These are phyloP conservation scores for Emydoidea blandingii DNA, from an alignment of 2,797 vertebrate species.

Conservation along the genomic window DNA sequence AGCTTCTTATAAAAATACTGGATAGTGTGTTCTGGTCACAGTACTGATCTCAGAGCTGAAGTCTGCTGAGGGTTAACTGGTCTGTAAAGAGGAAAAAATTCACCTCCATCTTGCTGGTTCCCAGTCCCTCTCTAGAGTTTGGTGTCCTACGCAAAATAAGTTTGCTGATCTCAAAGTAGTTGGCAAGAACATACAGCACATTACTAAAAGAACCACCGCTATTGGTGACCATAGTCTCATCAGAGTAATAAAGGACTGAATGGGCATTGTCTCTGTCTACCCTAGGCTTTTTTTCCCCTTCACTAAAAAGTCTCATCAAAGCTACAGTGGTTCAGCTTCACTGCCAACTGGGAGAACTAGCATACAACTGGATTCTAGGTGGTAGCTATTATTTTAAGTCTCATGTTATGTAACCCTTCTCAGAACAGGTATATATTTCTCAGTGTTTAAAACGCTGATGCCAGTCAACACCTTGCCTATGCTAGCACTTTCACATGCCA, in stretches of 20 bases:
- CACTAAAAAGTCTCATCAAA: no score
- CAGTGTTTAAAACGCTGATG: rapidly evolving
- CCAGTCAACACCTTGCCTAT: rapidly evolving
- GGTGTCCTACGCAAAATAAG: neutral
- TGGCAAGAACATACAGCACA: neutral
- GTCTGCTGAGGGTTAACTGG: neutral
- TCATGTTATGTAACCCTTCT: neutral
- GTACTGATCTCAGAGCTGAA: neutral
- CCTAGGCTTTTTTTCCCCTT: no score
- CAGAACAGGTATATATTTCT: neutral
- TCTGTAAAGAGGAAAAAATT: neutral
- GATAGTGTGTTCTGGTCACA: neutral
- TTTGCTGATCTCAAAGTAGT: neutral
- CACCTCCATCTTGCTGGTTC: neutral
- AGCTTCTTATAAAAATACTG: no score
- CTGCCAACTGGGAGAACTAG: neutral
- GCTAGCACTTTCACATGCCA: neutral
- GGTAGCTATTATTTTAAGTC: neutral
- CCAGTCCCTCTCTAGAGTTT: neutral
- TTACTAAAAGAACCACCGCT: neutral
- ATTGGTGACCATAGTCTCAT: neutral
- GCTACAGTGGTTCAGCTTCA: no score
- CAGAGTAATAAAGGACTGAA: no score
- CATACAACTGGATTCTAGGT: neutral
- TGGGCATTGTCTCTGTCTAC: no score